Conservation (phyloP, 2,113 vertebrate species). For the Chinchilla lanigera region DNA sequence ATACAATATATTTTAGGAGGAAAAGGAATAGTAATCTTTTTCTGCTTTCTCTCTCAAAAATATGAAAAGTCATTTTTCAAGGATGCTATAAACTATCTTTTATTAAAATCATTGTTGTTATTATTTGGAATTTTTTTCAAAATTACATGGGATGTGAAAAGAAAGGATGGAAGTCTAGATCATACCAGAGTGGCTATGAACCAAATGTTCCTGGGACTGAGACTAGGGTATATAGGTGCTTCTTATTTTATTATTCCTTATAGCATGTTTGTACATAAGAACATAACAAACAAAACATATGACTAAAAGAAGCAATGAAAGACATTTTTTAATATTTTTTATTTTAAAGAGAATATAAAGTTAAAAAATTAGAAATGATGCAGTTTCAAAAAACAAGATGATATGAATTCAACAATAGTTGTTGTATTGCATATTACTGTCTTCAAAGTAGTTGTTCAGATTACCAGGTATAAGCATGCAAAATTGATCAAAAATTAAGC, state of each 20-base stretch:
- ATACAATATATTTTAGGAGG: background rate
- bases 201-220: background rate
- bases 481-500: too few species aligned
- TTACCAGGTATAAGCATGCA: too few species aligned
- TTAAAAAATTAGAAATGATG: too few species aligned
- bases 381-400: too few species aligned
- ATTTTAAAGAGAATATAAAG: too few species aligned
- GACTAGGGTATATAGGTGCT: background rate
- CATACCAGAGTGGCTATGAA: background rate
- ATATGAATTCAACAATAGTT: too few species aligned
- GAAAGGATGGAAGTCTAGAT: background rate
- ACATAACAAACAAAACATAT: background rate
- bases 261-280: background rate
- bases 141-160: background rate
- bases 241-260: background rate
- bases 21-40: background rate
- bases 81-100: background rate
- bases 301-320: background rate
- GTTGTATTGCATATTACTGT: too few species aligned
- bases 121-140: background rate
- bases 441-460: too few species aligned
- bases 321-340: background rate
- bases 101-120: background rate
- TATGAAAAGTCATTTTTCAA: background rate
- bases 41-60: background rate